Conservation (phyloP, 2,113 vertebrate genomes). For the cat (Felis catus) region F.catus_Fca126_mat1.0 CM031414.1:108166501-108167000, state of each 20-base stretch:
- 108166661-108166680: background rate
- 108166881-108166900: slow-evolving; percentile 1
- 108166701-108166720: background rate
- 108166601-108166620: background rate
- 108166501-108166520: background rate
- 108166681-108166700: background rate
- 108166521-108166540: background rate
- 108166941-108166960: background rate
- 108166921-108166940: background rate
- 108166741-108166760: background rate
- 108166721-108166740: background rate
- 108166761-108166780: background rate
- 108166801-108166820: background rate
- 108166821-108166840: background rate
- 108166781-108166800: background rate
- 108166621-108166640: background rate
- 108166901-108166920: slow-evolving; percentile 7
- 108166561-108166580: background rate
- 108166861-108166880: background rate
- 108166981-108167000: background rate
- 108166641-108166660: background rate
- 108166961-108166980: background rate
- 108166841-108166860: background rate
- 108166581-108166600: background rate
- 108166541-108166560: background rate